Conservation (phyloP, 2,113 vertebrate species). For the Hirundichthys speculiger region DNA sequence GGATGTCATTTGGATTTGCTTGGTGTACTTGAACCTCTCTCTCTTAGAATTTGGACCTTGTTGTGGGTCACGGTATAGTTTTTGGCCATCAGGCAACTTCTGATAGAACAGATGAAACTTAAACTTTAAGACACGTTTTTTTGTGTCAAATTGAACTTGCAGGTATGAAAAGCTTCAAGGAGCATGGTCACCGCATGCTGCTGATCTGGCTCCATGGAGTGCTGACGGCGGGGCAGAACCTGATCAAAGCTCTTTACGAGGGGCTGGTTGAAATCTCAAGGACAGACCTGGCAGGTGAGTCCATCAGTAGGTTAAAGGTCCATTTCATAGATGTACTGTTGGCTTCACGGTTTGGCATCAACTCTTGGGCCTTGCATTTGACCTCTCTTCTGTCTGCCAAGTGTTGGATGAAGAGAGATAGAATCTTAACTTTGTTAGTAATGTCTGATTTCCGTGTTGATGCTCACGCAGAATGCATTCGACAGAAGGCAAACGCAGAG, state of each 20-base stretch:
- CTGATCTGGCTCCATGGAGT: slow-evolving; percentile 91
- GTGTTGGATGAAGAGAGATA: not conserved
- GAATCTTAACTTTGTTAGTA: not conserved
- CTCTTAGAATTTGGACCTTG: no score
- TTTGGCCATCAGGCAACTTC: no score
- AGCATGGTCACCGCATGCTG: slow-evolving; percentile 90
- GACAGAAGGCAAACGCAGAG: slow-evolving; percentile 86
- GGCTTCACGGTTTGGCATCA: no score
- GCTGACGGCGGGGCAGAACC: slow-evolving; percentile 82
- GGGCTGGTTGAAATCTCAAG: slow-evolving; percentile 86
- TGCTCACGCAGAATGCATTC: slow-evolving; percentile 84
- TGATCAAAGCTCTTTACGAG: slow-evolving; percentile 88
- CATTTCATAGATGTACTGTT: no score
- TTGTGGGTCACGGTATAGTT: no score
- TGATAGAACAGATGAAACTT: no score
- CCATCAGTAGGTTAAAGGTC: not conserved
- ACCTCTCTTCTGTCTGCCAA: not conserved
- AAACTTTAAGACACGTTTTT: no score
- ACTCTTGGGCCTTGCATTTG: not conserved
- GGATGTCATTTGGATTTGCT: no score
- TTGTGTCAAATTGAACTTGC: not conserved
- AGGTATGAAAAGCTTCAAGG: slow-evolving; percentile 90
- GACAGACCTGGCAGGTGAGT: slow-evolving; percentile 88
- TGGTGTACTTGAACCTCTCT: no score
- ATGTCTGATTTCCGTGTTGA: not conserved